phyloP scores from a whole-genome alignment of 2,888 invertebrate genomes.

The Sialis fuliginosa region DNA sequence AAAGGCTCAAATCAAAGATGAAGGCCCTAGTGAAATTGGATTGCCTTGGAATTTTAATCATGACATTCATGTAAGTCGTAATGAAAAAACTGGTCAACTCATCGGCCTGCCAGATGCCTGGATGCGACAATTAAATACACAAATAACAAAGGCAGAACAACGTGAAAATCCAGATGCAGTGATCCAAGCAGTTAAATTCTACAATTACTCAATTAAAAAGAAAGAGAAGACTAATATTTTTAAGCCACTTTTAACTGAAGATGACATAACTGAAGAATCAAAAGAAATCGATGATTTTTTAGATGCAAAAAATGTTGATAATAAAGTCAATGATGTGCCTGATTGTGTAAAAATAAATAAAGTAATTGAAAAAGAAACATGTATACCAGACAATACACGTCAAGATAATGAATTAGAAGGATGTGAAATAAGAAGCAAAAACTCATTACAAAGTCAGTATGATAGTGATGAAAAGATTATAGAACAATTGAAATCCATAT shows the following conservation, averaged over 20 bases:
- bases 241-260: conserved; percentile 67
- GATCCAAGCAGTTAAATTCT: conserved; percentile 77
- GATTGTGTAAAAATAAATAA: no score
- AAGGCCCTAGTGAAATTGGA: conserved; percentile 49
- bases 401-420: conserved; percentile 26
- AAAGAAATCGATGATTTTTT: conserved; percentile 62
- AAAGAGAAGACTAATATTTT: conserved; percentile 47
- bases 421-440: conserved; percentile 41
- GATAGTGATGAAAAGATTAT: conserved; percentile 54
- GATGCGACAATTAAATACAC: conserved; percentile 59
- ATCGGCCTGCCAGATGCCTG: conserved; percentile 76
- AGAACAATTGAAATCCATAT: conserved; percentile 56
- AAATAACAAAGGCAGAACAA: conserved; percentile 75
- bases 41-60: conserved; percentile 72
- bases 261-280: conserved; percentile 66
- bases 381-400: conserved; percentile 14
- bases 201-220: conserved; percentile 74
- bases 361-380: neutral
- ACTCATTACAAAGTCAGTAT: conserved; percentile 12
- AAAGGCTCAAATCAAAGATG: conserved; percentile 23
- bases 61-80: conserved; percentile 73
- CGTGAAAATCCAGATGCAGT: conserved; percentile 80
- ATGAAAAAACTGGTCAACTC: conserved; percentile 63
- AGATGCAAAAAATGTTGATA: conserved; percentile 37
- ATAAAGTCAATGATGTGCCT: no score